These are phyloP conservation scores for Tetragonula carbonaria DNA, from an alignment of 2,888 invertebrate species.

Conservation along the genomic window DNA sequence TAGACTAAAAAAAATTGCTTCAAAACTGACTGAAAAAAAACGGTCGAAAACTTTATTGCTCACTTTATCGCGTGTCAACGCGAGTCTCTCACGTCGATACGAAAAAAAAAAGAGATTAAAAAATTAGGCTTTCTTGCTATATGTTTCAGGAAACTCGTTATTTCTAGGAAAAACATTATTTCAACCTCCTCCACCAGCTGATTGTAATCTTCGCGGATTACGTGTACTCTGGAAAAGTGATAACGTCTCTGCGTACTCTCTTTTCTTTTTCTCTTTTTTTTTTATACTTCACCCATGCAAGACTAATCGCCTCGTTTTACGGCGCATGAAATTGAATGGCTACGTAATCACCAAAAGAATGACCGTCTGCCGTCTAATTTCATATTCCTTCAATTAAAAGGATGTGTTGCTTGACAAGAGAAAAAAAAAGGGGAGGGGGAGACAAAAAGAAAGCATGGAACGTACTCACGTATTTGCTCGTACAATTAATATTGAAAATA, in stretches of 20 bases:
- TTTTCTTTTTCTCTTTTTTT: neutral
- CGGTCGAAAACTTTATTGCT: too few relatives aligned
- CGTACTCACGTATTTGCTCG: neutral
- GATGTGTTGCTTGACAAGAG: neutral
- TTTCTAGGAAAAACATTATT: neutral
- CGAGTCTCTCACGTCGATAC: neutral
- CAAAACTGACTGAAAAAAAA: too few relatives aligned
- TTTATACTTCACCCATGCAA: constrained; percentile 40
- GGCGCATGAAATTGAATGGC: constrained; percentile 41
- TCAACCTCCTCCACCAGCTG: neutral
- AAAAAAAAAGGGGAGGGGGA: neutral
- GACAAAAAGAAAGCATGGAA: neutral
- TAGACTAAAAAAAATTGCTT: neutral
- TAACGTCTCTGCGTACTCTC: neutral
- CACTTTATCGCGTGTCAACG: too few relatives aligned
- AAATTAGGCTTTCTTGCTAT: neutral
- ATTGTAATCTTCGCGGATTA: constrained; percentile 23
- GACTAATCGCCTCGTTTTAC: constrained; percentile 57
- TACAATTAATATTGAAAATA: neutral
- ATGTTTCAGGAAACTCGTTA: neutral
- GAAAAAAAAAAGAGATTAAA: neutral
- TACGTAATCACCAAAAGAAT: constrained; percentile 6
- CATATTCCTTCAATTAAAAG: constrained; percentile 24
- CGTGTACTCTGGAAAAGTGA: neutral
- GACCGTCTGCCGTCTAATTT: constrained; percentile 10